Base-by-base conservation (phyloP, 2,113 vertebrate genomes). In the Cinclus cinclus region DNA sequence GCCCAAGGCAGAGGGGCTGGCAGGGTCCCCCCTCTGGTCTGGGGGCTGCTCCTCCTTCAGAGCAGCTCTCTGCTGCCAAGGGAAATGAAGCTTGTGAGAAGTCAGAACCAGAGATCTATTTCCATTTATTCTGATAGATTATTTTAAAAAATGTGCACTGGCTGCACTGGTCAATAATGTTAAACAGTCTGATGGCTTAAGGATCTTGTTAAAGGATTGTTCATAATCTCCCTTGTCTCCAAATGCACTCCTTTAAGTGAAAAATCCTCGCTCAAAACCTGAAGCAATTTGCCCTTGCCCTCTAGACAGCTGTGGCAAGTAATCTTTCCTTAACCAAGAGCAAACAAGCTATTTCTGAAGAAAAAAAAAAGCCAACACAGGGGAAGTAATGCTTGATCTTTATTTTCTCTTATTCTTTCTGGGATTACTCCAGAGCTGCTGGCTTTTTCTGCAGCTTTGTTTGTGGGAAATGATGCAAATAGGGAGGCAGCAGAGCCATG, bases 211-310 rank as follows among this genome's bases (percentile, higher is more conserved):
- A 95, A 90, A 84, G 58, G 76, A 81, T 92, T 93, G 90, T 84
- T 95, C 85, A 81, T 96, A 78, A 96, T 94, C 76, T 93, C 75
- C 84, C 70, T 86, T 90, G 85, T 90, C 93, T 93, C 79, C 81
- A 90, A 95, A 70, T 28, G 35, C 42, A 90, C 55, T 90, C 73
- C 80, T 92, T 53, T 35, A 75, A 85, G 89, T 6, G 10, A 86
- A 81, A 92, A 85, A 94, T 81, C 80, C 73, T 83, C 8, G 0
- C 83, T 94, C 79, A 83, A 77, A 95, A 62, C 64, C 75, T 87
- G 82, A 63, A 71, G 68, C 59, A 83, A 83, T 95, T 88, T 94
- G 39, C 63, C 50, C 55, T 88, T 49, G 28, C 58, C 37, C 56
- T 92, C 68, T 42, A 69, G 76, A 75, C 64, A 90, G 68, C 76